Evolutionary conservation across 1,140 invertebrate genomes (phyloP).

Genomic region (Apis dorsata): DNA sequence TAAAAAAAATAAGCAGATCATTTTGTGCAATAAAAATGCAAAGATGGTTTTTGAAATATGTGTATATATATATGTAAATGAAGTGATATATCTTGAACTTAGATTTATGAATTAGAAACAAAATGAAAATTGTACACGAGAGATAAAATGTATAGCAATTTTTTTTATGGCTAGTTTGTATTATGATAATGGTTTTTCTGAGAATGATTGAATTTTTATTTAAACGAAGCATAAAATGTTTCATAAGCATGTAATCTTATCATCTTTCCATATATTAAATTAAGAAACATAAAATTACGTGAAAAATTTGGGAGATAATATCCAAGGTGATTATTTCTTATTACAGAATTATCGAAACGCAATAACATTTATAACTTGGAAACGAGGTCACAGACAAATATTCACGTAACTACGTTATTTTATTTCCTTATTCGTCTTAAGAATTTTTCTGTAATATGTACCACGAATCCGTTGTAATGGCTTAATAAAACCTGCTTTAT

Average conservation of each 20-base stretch:
- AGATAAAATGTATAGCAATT: too few species aligned
- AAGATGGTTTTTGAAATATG: background rate
- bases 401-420: background rate
- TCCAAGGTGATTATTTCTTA: background rate
- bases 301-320: background rate
- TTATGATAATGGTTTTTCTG: background rate
- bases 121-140: too few species aligned
- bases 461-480: background rate
- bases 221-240: background rate
- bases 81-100: too few species aligned
- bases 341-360: background rate
- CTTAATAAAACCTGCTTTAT: conserved; percentile 19
- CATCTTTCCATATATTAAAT: background rate
- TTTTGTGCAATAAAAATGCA: background rate
- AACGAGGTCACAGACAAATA: background rate
- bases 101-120: too few species aligned
- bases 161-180: too few species aligned
- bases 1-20: too few species aligned
- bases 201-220: background rate
- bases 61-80: too few species aligned
- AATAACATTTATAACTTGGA: background rate
- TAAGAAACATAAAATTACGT: background rate
- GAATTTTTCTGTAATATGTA: background rate
- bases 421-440: conserved; percentile 5
- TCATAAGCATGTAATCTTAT: background rate